Conservation (phyloP, 2,113 vertebrate species). For the Sinocyclocheilus anshuiensis region DNA sequence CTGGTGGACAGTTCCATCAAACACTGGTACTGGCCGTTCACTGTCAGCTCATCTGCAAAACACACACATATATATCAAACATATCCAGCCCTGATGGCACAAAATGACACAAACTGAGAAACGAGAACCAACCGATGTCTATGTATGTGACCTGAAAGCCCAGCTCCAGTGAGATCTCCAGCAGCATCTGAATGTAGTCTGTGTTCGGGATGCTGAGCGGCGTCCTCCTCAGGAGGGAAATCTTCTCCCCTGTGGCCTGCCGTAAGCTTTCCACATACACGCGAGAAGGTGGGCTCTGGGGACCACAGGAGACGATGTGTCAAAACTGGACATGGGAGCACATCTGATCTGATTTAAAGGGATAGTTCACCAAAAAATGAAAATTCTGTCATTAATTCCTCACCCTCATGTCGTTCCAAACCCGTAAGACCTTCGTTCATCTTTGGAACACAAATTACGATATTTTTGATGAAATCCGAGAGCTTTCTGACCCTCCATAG, state of each 20-base stretch:
- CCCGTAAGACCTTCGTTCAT: too few relatives aligned
- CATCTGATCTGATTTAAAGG: background rate
- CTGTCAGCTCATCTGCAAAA: slow-evolving; percentile 80
- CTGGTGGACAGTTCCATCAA: slow-evolving; percentile 82
- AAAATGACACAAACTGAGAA: background rate
- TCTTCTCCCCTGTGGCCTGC: slow-evolving; percentile 82
- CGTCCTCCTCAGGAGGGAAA: slow-evolving; percentile 80
- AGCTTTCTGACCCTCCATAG: too few relatives aligned
- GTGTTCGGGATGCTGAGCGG: slow-evolving; percentile 86
- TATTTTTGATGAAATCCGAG: too few relatives aligned
- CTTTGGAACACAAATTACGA: too few relatives aligned
- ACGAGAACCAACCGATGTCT: slow-evolving; percentile 80
- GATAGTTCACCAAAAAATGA: too few relatives aligned
- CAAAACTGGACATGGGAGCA: background rate
- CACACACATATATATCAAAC: slow-evolving; percentile 3
- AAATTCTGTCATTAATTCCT: too few relatives aligned
- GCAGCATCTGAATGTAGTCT: slow-evolving; percentile 84
- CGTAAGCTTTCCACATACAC: slow-evolving; percentile 74
- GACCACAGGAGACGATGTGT: slow-evolving; percentile 32
- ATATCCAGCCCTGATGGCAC: background rate
- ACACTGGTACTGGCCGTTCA: slow-evolving; percentile 84
- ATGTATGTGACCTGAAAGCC: slow-evolving; percentile 84
- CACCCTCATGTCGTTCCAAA: too few relatives aligned
- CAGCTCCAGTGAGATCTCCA: slow-evolving; percentile 84
- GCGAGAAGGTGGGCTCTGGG: slow-evolving; percentile 68